These are phyloP conservation scores for Mus caroli DNA, from an alignment of 2,797 vertebrate genomes.

Conservation along the genomic window DNA sequence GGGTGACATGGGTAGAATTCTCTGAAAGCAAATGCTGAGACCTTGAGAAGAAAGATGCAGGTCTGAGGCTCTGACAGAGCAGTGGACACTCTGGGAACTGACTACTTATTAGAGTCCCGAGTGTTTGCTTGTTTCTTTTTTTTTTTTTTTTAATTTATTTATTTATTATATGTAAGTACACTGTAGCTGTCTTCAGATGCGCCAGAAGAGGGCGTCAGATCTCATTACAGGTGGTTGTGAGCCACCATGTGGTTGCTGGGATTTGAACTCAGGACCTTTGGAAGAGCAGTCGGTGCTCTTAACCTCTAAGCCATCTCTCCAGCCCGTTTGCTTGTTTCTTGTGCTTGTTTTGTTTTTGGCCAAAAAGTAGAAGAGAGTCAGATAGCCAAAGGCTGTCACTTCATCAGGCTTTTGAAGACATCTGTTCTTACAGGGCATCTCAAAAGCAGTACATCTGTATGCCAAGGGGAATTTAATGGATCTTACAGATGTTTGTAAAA, in stretches of 20 bases:
- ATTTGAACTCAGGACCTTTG: too few species aligned
- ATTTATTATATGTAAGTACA: too few species aligned
- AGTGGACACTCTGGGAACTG: neutral
- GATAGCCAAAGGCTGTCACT: neutral
- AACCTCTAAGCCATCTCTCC: too few species aligned
- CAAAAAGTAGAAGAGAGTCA: neutral
- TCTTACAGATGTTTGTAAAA: neutral
- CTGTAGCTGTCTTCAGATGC: too few species aligned
- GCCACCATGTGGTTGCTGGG: too few species aligned
- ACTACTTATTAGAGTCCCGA: neutral
- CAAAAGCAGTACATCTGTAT: neutral
- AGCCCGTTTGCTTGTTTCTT: neutral
- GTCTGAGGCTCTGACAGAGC: neutral
- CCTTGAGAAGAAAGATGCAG: neutral
- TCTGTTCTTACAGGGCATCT: neutral
- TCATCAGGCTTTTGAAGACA: slow-evolving; percentile 11
- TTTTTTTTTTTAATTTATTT: too few species aligned
- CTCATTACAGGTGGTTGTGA: too few species aligned
- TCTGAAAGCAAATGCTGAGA: slow-evolving; percentile 22
- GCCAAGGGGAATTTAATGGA: neutral
- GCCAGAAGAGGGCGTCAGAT: too few species aligned
- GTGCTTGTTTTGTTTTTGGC: neutral
- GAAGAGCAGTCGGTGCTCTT: too few species aligned
- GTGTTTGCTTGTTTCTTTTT: neutral
- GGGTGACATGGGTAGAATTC: slow-evolving; percentile 10